Evolutionary conservation across 2,888 invertebrate species (phyloP), one percentile per base, ranked within the genome.

Genomic region (Drosophila affinis): DNA sequence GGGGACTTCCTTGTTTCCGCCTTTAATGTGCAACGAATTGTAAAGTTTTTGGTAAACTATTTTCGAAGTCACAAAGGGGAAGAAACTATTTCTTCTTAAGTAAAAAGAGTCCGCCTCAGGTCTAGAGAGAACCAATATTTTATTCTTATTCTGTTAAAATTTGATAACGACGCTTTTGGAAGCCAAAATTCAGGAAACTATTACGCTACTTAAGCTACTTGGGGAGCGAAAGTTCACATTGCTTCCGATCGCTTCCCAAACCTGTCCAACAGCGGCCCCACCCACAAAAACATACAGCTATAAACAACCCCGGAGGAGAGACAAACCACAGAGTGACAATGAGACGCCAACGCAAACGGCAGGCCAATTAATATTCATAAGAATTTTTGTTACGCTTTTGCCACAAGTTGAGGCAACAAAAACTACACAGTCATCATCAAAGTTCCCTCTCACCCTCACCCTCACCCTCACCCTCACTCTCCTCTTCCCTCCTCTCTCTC

Each of bases 311-410:
- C 14, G 14, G 6, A 1, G 18, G 18, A 18, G 39, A 6, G 54
- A 14, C 27, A 63, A 72, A 72, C 54, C 70, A 60, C 47, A 52
- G 78, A 83, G 78, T 86, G 84, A 81, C 87, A 81, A 76, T 78
- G 76, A 78, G 76, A 72, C 84, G 79, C 79, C 68, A 71, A 76
- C 84, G 79, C 79, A 69, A 71, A 75, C 77, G 64, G 69, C 78
- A 53, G 68, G 88, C 89, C 88, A 88, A 88, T 87, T 87, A 86
- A 89, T 89, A 87, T 89, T 89, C 89, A 88, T 80, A 82, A 79
- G 87, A 78, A 80, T 80, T 80, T 39, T 79, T 77, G 87, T 79
- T 80, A 87, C 79, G 81, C 87, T 62, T 75, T 78, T 76, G 72
- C 70, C 51, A 75, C 73, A 78, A 79, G 69, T 65, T 62, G 65